These are phyloP conservation scores for Macroglossus sobrinus DNA, from an alignment of 2,113 vertebrate genomes.

Conservation along the genomic window DNA sequence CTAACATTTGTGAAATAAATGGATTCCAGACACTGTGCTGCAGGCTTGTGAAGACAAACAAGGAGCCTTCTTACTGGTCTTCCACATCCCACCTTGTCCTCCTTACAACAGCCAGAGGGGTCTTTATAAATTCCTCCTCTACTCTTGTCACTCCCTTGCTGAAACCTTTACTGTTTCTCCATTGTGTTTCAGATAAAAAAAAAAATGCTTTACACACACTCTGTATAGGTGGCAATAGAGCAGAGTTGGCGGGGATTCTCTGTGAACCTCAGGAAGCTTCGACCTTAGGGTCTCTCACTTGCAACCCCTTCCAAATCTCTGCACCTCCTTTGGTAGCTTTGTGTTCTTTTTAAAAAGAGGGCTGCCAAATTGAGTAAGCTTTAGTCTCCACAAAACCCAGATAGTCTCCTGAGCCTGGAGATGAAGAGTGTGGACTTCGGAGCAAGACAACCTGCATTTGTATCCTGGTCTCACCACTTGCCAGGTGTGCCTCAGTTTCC, in stretches of 20 bases:
- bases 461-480: not conserved
- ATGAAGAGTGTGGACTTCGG: not conserved
- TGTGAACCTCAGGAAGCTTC: fast-evolving
- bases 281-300: not conserved
- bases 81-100: not conserved
- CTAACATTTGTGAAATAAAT: not conserved
- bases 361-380: not conserved
- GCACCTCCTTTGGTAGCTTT: not conserved
- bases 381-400: not conserved
- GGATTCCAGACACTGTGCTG: not conserved
- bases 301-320: not conserved
- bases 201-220: not conserved
- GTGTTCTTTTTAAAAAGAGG: not conserved
- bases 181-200: not conserved
- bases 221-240: too few species aligned
- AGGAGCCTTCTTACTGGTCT: not conserved
- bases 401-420: not conserved
- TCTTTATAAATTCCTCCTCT: not conserved
- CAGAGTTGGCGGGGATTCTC: not conserved
- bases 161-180: not conserved
- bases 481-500: not conserved
- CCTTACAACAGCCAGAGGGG: not conserved
- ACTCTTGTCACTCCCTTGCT: not conserved
- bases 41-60: not conserved
- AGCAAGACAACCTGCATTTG: too few species aligned